phyloP scores from a whole-genome alignment of 2,113 vertebrate genomes.

The Pantherophis guttatus region DNA sequence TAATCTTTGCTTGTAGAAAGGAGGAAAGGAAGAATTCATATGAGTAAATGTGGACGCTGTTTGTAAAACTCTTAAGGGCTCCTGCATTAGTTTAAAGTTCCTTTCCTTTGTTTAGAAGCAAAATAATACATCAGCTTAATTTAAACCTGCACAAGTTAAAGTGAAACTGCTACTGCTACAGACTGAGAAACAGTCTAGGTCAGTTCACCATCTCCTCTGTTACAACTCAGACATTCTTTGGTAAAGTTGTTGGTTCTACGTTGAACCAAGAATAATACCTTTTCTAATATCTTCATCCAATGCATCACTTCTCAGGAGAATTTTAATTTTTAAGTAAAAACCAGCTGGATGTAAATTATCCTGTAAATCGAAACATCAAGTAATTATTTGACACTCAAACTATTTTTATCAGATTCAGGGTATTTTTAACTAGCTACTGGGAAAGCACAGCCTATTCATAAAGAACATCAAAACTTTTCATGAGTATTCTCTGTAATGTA shows the following conservation, averaged over 20 bases:
- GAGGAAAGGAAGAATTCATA: background rate
- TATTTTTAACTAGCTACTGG: constrained; percentile 36
- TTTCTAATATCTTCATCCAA: constrained; percentile 74
- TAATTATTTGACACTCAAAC: constrained; percentile 49
- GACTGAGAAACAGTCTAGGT: background rate
- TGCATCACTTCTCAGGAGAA: constrained; percentile 76
- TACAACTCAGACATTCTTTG: background rate
- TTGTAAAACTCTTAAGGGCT: constrained; percentile 18
- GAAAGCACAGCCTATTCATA: constrained; percentile 12
- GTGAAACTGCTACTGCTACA: background rate
- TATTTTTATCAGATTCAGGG: constrained; percentile 34
- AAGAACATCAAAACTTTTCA: background rate
- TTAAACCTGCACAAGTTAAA: background rate
- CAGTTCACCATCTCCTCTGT: background rate
- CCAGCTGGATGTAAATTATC: constrained; percentile 77
- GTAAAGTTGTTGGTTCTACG: background rate
- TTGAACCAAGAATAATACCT: constrained; percentile 66
- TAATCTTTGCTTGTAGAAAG: background rate
- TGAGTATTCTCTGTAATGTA: background rate
- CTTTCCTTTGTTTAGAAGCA: constrained; percentile 14
- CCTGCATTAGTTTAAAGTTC: background rate
- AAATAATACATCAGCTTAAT: background rate
- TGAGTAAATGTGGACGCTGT: background rate
- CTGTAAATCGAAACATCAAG: constrained; percentile 67
- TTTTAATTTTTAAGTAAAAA: constrained; percentile 83